A percentile compares a stretch with the other conserved stretches of the same genome.
Conservation (phyloP, 2,888 invertebrate species). For the Megaustenia siamemsis region DNA sequence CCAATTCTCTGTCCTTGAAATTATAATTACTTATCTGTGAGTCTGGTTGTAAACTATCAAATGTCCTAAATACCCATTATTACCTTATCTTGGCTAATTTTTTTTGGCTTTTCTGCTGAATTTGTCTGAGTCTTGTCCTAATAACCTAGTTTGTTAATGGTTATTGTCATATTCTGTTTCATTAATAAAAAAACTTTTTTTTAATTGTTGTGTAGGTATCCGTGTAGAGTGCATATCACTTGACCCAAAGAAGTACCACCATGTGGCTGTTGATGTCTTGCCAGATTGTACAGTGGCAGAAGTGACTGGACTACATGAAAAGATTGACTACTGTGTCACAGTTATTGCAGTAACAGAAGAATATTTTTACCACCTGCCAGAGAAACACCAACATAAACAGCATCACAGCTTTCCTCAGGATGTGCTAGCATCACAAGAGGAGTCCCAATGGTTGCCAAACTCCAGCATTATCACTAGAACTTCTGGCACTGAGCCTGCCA, state of each 20-base stretch:
- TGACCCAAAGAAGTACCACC: slow-evolving; percentile 67
- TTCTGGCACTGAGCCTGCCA: slow-evolving; percentile 78
- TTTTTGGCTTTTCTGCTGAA: too few species aligned
- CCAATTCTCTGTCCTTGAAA: too few species aligned
- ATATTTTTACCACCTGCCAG: slow-evolving; percentile 78
- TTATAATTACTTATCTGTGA: too few species aligned
- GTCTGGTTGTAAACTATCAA: too few species aligned
- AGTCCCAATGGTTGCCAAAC: slow-evolving; percentile 78
- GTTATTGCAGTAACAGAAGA: slow-evolving; percentile 79
- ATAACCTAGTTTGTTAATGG: too few species aligned
- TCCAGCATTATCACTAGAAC: slow-evolving; percentile 76
- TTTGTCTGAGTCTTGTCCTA: too few species aligned
- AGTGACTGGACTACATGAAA: slow-evolving; percentile 75
- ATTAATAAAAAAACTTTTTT: background rate
- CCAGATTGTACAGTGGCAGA: slow-evolving; percentile 75
- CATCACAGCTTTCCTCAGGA: slow-evolving; percentile 71
- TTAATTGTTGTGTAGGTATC: slow-evolving; percentile 65
- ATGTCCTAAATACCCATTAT: too few species aligned
- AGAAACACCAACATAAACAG: slow-evolving; percentile 72
- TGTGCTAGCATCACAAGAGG: slow-evolving; percentile 70
- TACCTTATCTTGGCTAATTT: too few species aligned
- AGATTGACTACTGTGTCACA: slow-evolving; percentile 77
- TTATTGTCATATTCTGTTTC: background rate
- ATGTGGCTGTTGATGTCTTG: slow-evolving; percentile 71
- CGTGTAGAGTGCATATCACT: slow-evolving; percentile 78